phyloP scores from a whole-genome alignment of 2,113 vertebrate species.

The Paraplagusia blochii region DNA sequence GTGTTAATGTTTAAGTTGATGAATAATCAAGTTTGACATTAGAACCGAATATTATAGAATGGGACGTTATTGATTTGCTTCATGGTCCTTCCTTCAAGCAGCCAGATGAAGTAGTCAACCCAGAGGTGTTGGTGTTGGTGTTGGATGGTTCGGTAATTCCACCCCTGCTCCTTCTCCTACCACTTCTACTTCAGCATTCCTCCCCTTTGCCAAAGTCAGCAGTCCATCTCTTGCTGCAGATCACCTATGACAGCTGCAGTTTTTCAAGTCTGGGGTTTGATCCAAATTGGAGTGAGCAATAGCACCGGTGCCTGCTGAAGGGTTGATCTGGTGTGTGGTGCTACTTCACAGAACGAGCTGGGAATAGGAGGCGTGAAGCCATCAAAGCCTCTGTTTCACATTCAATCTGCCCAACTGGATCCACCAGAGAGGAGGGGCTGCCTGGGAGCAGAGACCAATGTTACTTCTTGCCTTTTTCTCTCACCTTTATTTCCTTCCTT shows the following conservation, averaged over 20 bases:
- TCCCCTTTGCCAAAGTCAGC: slow-evolving; percentile 45
- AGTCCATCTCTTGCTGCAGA: slow-evolving; percentile 68
- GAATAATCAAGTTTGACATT: too few species aligned
- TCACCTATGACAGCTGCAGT: slow-evolving; percentile 72
- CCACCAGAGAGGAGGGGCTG: slow-evolving; percentile 47
- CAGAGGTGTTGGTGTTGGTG: slow-evolving; percentile 23
- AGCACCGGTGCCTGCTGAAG: slow-evolving; percentile 76
- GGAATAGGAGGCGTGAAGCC: slow-evolving; percentile 54
- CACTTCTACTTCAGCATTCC: slow-evolving; percentile 11
- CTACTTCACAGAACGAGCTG: slow-evolving; percentile 42
- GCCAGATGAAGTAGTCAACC: slow-evolving; percentile 24
- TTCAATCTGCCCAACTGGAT: slow-evolving; percentile 66
- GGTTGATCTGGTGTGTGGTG: slow-evolving; percentile 51
- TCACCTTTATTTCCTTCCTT: slow-evolving; percentile 7
- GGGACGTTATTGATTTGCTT: slow-evolving; percentile 1
- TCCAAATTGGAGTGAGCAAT: slow-evolving; percentile 78
- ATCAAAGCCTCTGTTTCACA: slow-evolving; percentile 69
- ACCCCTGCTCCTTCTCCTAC: slow-evolving; percentile 7
- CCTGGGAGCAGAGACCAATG: slow-evolving; percentile 40
- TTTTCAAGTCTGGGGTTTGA: slow-evolving; percentile 76
- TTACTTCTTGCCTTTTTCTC: slow-evolving; percentile 1
- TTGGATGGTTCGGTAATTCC: slow-evolving; percentile 6
- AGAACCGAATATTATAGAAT: background rate
- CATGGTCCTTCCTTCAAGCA: slow-evolving; percentile 47
- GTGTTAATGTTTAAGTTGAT: too few species aligned